Evolutionary conservation across 1,140 invertebrate genomes (phyloP), one percentile per base, ranked within the genome.

Genomic region (Platorchestia sp.): DNA sequence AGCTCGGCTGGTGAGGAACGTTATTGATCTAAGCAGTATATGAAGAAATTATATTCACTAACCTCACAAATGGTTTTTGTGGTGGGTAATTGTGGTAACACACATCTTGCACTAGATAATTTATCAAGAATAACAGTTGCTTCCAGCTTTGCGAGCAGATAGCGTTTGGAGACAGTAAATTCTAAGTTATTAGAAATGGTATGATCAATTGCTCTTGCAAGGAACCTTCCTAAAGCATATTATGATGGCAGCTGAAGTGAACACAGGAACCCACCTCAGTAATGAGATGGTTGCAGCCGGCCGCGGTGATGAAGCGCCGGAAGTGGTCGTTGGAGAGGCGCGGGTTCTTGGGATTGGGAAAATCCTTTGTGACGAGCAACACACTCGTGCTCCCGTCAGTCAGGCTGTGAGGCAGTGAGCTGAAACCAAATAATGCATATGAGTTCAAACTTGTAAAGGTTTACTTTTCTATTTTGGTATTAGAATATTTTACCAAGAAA

Each of bases 211-310:
- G 59, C 59, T 1, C 36, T 10, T 75, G 36, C 59, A 75, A 75
- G 27, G 59, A 1, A 75, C 27, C 14, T 19, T 7, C 47, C 47
- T 19, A 19, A 6, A 51, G 47, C 47, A 27, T 36, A 75, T 14
- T 36, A 75, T 10, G 47, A 51, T 51, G 6, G 59, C 10, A 75
- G 59, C 59, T 75, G 14, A 22, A 27, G 59, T 27, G 36, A 27
- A 19, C 19, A 51, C 6, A 42, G 27, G 41, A 3, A 90, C 87
- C 10, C 7, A 93, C 91, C 91, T 93, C 91, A 0, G 91, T 93
- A 44, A 93, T 93, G 91, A 93, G 91, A 40, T 93, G 91, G 45
- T 93, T 93, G 45, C 91, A 93, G 91, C 91, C 91, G 22, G 91
- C 91, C 10, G 44, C 0, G 5, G 91, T 93, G 91, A 93, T 40